phyloP scores from a whole-genome alignment of 2,888 invertebrate species.

The Muschampia plurimacula region DNA sequence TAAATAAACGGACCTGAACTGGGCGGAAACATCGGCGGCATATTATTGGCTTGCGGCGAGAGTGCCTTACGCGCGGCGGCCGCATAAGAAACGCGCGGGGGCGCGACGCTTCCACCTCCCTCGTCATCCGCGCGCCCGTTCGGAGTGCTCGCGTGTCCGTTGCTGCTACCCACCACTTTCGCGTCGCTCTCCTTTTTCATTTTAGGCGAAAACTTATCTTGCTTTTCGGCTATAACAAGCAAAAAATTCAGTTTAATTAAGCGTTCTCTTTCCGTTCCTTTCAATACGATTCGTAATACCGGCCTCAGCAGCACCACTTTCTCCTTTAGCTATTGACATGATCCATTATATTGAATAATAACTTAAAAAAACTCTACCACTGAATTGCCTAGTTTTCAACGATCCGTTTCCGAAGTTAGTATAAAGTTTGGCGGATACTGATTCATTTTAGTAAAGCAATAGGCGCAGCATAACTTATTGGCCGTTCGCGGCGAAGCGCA shows the following conservation, averaged over 20 bases:
- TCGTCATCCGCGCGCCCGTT: constrained; percentile 80
- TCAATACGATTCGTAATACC: neutral
- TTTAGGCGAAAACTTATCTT: constrained; percentile 68
- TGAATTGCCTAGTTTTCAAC: neutral
- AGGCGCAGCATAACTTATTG: constrained; percentile 7
- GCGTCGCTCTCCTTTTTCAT: constrained; percentile 72
- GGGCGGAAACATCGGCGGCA: constrained; percentile 67
- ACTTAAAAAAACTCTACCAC: neutral
- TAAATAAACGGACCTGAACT: constrained; percentile 63
- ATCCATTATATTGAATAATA: neutral
- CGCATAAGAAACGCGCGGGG: constrained; percentile 75
- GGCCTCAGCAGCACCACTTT: neutral
- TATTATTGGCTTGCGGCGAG: constrained; percentile 69
- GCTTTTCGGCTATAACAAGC: constrained; percentile 72
- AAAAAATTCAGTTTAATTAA: constrained; percentile 35
- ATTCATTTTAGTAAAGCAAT: constrained; percentile 14
- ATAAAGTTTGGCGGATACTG: constrained; percentile 8
- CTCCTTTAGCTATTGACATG: neutral
- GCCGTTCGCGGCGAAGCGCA: constrained; percentile 46
- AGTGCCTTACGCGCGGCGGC: constrained; percentile 76
- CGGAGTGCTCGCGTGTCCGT: constrained; percentile 74
- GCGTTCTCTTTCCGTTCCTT: constrained; percentile 9
- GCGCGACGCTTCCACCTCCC: constrained; percentile 60
- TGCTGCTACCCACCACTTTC: constrained; percentile 69
- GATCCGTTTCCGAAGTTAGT: constrained; percentile 1